A percentile compares a stretch with the other conserved stretches of the same genome.
These are phyloP conservation scores for Daphoenositta chrysoptera DNA, from an alignment of 2,113 vertebrate genomes.

Conservation along the genomic window DNA sequence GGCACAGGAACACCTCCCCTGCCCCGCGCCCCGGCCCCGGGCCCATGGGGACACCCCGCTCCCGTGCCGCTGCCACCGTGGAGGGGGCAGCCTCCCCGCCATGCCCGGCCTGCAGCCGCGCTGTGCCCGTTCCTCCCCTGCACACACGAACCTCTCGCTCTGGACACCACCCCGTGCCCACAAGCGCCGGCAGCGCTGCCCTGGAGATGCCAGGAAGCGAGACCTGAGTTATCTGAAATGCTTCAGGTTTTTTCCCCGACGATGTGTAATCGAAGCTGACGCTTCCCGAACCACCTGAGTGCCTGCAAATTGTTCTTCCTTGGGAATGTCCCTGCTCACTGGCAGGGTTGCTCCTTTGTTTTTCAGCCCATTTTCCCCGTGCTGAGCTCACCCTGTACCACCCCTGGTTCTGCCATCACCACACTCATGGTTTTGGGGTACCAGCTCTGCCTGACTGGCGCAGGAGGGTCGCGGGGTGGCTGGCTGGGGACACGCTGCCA, in stretches of 20 bases:
- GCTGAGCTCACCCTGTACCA: background rate
- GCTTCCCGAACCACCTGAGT: background rate
- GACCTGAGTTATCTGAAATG: background rate
- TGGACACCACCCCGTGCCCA: rapidly evolving
- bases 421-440: rapidly evolving
- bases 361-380: background rate
- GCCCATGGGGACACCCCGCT: background rate
- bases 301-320: background rate
- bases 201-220: background rate
- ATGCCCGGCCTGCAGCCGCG: background rate
- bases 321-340: background rate
- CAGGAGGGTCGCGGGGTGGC: rapidly evolving
- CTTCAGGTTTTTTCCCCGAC: background rate
- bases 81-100: background rate
- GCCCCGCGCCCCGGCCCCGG: background rate
- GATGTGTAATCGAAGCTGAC: background rate
- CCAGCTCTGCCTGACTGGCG: background rate
- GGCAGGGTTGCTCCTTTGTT: background rate
- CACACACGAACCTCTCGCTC: background rate
- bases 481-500: rapidly evolving
- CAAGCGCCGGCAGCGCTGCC: rapidly evolving
- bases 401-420: background rate
- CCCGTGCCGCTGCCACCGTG: rapidly evolving
- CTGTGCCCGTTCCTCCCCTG: background rate
- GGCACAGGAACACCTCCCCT: background rate